Evolutionary conservation across 1,140 invertebrate species (phyloP).

Genomic region (Drosophila lini): DNA sequence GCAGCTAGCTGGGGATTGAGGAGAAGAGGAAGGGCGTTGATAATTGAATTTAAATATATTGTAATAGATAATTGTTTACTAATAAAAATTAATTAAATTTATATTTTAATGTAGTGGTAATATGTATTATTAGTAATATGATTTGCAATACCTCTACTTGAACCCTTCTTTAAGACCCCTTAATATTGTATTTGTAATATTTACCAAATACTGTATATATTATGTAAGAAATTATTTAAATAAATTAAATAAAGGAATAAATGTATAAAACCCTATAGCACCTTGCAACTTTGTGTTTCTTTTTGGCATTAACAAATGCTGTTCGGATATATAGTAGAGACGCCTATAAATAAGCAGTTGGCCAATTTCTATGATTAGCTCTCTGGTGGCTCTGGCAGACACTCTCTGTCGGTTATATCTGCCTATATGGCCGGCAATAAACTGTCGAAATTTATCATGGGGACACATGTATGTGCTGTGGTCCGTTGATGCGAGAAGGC

Average conservation of each 20-base stretch:
- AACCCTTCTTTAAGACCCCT: no score
- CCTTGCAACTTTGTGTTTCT: constrained; percentile 44
- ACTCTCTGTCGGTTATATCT: constrained; percentile 18
- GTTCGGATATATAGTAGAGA: constrained; percentile 15
- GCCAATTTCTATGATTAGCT: constrained; percentile 71
- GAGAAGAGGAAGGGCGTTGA: neutral
- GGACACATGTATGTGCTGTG: constrained; percentile 10
- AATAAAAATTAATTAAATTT: no score
- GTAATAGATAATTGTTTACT: no score
- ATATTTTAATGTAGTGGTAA: no score
- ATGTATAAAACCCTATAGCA: neutral
- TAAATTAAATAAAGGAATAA: no score
- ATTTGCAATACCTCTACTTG: neutral
- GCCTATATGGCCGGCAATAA: constrained; percentile 60
- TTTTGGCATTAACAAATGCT: constrained; percentile 38
- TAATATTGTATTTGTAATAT: no score
- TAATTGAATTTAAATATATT: neutral
- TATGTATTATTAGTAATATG: neutral
- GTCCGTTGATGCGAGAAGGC: constrained; percentile 29
- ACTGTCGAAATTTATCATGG: constrained; percentile 80
- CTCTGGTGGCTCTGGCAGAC: constrained; percentile 12
- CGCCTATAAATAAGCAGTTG: constrained; percentile 69
- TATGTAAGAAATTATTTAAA: no score
- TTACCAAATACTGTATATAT: no score
- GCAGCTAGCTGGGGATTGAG: constrained; percentile 88